Conservation (phyloP, 2,113 vertebrate genomes). For the Aptenodytes patagonicus region DNA sequence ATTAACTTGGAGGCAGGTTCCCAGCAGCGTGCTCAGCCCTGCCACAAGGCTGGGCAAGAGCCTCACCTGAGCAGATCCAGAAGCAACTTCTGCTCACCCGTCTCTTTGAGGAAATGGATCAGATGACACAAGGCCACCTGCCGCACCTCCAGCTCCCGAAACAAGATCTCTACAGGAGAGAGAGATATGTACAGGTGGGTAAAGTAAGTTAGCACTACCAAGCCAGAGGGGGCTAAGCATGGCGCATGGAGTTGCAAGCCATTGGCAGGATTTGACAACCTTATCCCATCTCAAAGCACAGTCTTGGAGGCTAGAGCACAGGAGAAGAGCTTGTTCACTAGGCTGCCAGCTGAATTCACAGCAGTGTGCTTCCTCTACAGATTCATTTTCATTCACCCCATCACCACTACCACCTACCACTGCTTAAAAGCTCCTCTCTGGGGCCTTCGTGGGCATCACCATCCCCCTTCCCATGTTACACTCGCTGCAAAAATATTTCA, state of each 20-base stretch:
- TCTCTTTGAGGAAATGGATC: slow-evolving; percentile 90
- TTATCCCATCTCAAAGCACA: neutral
- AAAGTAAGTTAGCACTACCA: neutral
- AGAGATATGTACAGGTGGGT: neutral
- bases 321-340: neutral
- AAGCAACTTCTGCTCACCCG: slow-evolving; percentile 83
- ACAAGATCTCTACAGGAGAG: slow-evolving; percentile 82
- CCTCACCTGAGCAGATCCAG: slow-evolving; percentile 89
- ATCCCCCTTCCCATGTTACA: neutral
- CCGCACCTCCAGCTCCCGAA: slow-evolving; percentile 85
- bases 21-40: neutral
- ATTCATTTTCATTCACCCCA: neutral
- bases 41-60: neutral
- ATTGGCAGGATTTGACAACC: neutral
- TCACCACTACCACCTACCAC: neutral
- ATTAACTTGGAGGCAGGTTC: neutral
- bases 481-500: neutral
- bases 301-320: neutral
- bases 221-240: neutral
- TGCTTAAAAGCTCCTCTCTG: neutral
- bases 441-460: neutral
- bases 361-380: neutral
- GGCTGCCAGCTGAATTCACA: neutral
- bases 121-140: slow-evolving; percentile 89
- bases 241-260: neutral